A percentile compares a stretch with the other conserved stretches of the same genome.
Evolutionary conservation across 92 coral and sea anemone species (phyloP).

Genomic region (Plumapathes pennacea): DNA sequence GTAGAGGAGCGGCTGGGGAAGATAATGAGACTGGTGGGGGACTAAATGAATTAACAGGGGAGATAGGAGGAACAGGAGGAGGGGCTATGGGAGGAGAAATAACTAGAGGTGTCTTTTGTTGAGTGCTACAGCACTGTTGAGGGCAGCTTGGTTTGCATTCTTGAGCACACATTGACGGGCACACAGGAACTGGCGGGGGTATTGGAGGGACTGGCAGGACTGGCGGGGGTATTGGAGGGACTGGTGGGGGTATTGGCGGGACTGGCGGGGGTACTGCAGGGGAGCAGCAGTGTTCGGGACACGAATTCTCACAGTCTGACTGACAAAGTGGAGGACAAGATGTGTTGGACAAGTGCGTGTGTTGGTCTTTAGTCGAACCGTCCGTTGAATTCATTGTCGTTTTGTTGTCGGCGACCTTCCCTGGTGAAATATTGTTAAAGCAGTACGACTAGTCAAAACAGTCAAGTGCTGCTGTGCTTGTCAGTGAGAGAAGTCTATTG

Average conservation of each 20-base stretch:
- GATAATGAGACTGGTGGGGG: not conserved
- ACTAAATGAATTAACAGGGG: conserved; percentile 3
- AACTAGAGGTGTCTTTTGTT: conserved; percentile 13
- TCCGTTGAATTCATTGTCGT: too few relatives aligned
- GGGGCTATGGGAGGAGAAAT: conserved; percentile 32
- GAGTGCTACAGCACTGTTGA: conserved; percentile 55
- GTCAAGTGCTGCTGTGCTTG: too few relatives aligned
- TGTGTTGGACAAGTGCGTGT: too few relatives aligned
- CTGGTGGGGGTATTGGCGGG: not conserved
- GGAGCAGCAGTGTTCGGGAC: conserved; percentile 74
- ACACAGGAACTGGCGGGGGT: conserved; percentile 30
- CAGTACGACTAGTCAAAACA: too few relatives aligned
- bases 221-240: not conserved
- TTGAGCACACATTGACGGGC: conserved; percentile 51
- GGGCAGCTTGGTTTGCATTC: conserved; percentile 68
- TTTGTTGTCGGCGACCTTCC: too few relatives aligned
- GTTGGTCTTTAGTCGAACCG: too few relatives aligned
- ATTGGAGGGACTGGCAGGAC: conserved; percentile 3
- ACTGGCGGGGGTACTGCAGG: not conserved
- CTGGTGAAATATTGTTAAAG: too few relatives aligned
- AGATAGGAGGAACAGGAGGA: conserved; percentile 9
- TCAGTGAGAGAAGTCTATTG: too few relatives aligned
- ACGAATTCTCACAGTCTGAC: conserved; percentile 55
- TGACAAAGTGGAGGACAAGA: conserved; percentile 65
- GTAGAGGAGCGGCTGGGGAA: conserved; percentile 36